Evolutionary conservation across 1,140 invertebrate species (phyloP).

Genomic region (Bathynomus jamesi): DNA sequence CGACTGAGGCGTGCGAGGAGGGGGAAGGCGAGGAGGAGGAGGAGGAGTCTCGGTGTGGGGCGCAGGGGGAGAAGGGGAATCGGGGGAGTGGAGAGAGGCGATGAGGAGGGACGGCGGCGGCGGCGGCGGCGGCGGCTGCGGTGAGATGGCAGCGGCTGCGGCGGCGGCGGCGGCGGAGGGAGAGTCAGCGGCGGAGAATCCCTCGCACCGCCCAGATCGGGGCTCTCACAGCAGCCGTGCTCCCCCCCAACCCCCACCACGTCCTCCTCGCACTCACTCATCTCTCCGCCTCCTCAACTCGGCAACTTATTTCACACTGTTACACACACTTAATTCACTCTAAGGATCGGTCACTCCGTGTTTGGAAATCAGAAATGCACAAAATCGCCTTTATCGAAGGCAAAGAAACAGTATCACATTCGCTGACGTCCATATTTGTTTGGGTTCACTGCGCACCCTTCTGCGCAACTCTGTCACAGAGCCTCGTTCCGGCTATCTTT

Average conservation of each 20-base stretch:
- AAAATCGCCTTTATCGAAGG: background rate
- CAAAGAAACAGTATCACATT: conserved; percentile 22
- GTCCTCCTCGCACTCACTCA: conserved; percentile 33
- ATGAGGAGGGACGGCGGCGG: conserved; percentile 24
- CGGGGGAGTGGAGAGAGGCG: conserved; percentile 18
- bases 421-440: conserved; percentile 35
- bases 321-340: too few relatives aligned
- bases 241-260: conserved; percentile 21
- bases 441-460: conserved; percentile 22
- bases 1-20: conserved; percentile 22
- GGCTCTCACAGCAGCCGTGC: conserved; percentile 17
- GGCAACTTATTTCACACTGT: too few relatives aligned
- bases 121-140: conserved; percentile 11
- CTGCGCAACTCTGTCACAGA: conserved; percentile 24
- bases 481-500: conserved; percentile 23
- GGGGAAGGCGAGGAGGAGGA: background rate
- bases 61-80: conserved; percentile 13
- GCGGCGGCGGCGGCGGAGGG: conserved; percentile 28
- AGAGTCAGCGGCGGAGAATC: conserved; percentile 31
- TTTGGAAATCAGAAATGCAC: conserved; percentile 21
- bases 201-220: conserved; percentile 25
- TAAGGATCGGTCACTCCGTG: background rate
- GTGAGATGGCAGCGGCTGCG: conserved; percentile 20
- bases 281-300: conserved; percentile 20
- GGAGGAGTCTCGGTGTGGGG: conserved; percentile 1